A percentile compares a stretch with the other conserved stretches of the same genome.
These are phyloP conservation scores for pig (Sus scrofa) DNA, from an alignment of 2,113 vertebrate species.

Conservation along the genomic window T2T-Sscrofa CM000818.6:10148501-10149000, in stretches of 20 bases:
- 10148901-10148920: background rate
- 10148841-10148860: background rate
- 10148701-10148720: background rate
- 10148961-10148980: background rate
- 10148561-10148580: background rate
- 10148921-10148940: background rate
- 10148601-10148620: background rate
- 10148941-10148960: background rate
- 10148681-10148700: slow-evolving; percentile 3
- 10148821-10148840: background rate
- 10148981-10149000: background rate
- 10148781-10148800: no score
- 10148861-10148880: background rate
- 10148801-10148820: background rate
- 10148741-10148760: background rate
- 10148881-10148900: background rate
- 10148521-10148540: background rate
- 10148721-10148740: background rate
- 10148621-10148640: slow-evolving; percentile 9
- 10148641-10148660: background rate
- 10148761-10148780: background rate
- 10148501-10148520: background rate
- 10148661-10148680: background rate
- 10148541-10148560: background rate
- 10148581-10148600: background rate